A percentile compares a stretch with the other conserved stretches of the same genome.
phyloP scores from a whole-genome alignment of 2,797 vertebrate species.

The Sphenodon punctatus region DNA sequence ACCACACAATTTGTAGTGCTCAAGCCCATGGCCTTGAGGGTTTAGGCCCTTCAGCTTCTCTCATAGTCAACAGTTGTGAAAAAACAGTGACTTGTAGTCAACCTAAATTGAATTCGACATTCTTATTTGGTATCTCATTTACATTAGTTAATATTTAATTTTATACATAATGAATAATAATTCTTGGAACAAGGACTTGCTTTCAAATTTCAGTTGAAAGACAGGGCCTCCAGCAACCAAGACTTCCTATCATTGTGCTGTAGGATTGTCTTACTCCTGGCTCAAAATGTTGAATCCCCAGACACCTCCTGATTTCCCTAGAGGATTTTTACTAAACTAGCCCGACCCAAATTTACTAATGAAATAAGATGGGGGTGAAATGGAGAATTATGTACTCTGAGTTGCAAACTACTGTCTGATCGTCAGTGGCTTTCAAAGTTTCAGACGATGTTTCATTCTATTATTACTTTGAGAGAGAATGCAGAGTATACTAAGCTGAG shows the following conservation, averaged over 20 bases:
- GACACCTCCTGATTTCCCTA: not conserved
- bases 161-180: too few species aligned
- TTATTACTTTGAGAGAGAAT: not conserved
- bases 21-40: too few species aligned
- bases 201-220: not conserved
- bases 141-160: too few species aligned
- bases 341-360: not conserved
- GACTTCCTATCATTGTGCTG: not conserved
- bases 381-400: not conserved
- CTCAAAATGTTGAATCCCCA: not conserved
- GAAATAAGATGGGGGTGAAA: not conserved
- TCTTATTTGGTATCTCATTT: too few species aligned
- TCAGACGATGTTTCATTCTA: not conserved
- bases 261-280: not conserved
- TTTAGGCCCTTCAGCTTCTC: too few species aligned
- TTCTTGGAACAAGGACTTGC: rapidly evolving
- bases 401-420: not conserved
- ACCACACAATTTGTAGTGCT: too few species aligned
- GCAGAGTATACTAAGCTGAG: not conserved
- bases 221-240: not conserved
- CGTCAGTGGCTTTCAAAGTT: not conserved
- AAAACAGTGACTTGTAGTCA: too few species aligned
- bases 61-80: too few species aligned
- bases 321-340: not conserved
- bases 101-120: too few species aligned